These are phyloP conservation scores for Adrianichthys oophorus DNA, from an alignment of 2,797 vertebrate species.

Conservation along the genomic window DNA sequence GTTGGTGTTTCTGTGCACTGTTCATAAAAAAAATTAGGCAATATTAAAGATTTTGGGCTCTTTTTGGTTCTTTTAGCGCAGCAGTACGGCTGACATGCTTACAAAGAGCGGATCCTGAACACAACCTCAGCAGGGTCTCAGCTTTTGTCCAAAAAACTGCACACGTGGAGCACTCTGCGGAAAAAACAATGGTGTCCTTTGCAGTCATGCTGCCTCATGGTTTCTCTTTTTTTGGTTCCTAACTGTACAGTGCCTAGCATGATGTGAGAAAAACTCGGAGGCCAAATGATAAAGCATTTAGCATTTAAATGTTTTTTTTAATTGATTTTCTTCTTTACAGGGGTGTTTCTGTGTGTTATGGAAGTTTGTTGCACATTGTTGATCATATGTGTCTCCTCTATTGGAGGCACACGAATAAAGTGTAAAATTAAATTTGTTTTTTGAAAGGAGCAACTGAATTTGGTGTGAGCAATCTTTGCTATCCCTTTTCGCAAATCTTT, in stretches of 20 bases:
- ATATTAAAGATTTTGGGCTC: slow-evolving; percentile 21
- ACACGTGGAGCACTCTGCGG: slow-evolving; percentile 39
- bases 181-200: slow-evolving; percentile 31
- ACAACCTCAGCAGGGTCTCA: slow-evolving; percentile 28
- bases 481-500: slow-evolving; percentile 12
- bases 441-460: slow-evolving; percentile 45
- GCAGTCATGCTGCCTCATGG: slow-evolving; percentile 26
- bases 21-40: slow-evolving; percentile 38
- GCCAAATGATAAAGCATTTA: slow-evolving; percentile 37
- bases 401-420: slow-evolving; percentile 37
- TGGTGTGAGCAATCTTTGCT: slow-evolving; percentile 4
- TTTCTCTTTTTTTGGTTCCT: slow-evolving; percentile 30
- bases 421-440: slow-evolving; percentile 42
- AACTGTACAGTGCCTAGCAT: slow-evolving; percentile 65
- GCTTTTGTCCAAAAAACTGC: slow-evolving; percentile 29
- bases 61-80: slow-evolving; percentile 23
- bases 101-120: slow-evolving; percentile 22
- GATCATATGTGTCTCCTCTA: slow-evolving; percentile 31
- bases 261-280: slow-evolving; percentile 61
- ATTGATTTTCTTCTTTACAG: slow-evolving; percentile 20
- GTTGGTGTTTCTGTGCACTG: slow-evolving; percentile 27
- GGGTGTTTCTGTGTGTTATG: slow-evolving; percentile 7
- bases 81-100: slow-evolving; percentile 11
- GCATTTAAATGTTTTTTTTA: slow-evolving; percentile 18
- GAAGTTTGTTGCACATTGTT: slow-evolving; percentile 39